Evolutionary conservation across 2,113 vertebrate genomes (phyloP).

Genomic region (Alethe castanea): DNA sequence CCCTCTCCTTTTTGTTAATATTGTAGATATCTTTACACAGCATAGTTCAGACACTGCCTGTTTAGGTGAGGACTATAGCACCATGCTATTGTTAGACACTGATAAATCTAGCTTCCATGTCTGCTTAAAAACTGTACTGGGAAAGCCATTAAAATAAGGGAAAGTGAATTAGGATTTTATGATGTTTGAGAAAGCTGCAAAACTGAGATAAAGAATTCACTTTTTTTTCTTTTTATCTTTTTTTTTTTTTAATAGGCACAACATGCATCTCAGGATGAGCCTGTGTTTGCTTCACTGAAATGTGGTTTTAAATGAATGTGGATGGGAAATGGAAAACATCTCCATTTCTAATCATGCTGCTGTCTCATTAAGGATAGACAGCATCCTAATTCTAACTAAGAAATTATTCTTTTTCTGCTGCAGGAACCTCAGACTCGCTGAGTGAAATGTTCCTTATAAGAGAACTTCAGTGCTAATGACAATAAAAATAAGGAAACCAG

Average conservation of each 20-base stretch:
- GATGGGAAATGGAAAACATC: background rate
- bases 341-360: background rate
- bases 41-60: background rate
- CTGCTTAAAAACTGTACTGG: background rate
- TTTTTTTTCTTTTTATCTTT: background rate
- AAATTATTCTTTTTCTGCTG: constrained; percentile 58
- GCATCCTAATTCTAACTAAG: constrained; percentile 32
- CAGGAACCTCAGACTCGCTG: constrained; percentile 32
- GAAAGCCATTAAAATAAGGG: constrained; percentile 40
- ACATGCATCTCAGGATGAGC: background rate
- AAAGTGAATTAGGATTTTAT: constrained; percentile 41
- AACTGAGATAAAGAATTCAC: constrained; percentile 34
- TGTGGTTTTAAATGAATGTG: background rate
- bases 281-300: background rate
- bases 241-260: background rate
- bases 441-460: constrained; percentile 18
- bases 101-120: background rate
- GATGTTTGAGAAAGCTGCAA: constrained; percentile 50
- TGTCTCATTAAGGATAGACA: constrained; percentile 20
- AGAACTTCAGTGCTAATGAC: constrained; percentile 45
- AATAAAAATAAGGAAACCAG: constrained; percentile 15
- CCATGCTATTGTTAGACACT: background rate
- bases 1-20: background rate
- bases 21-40: background rate
- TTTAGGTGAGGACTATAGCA: background rate